Percentiles rank a stretch among this genome's conserved stretches.
phyloP scores from a whole-genome alignment of 2,888 invertebrate species.

The Drosophila pseudotalamancana region DNA sequence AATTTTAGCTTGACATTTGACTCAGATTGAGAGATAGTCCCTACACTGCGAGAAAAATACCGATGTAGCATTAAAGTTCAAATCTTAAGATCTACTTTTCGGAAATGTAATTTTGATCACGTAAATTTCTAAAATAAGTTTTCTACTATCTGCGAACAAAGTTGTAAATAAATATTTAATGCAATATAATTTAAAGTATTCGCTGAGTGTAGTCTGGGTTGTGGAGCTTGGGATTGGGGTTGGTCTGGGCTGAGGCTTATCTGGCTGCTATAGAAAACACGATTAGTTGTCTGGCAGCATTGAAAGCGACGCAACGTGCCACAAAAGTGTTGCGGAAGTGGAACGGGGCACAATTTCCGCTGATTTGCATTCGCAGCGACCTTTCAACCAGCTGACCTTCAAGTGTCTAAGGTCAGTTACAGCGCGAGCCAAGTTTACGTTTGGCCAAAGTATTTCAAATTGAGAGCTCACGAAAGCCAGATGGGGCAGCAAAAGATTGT shows the following conservation, averaged over 20 bases:
- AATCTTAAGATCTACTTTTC: too few species aligned
- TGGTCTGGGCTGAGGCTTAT: slow-evolving; percentile 26
- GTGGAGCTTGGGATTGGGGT: not conserved
- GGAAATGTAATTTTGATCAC: not conserved
- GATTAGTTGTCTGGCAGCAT: slow-evolving; percentile 63
- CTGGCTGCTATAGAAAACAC: slow-evolving; percentile 29
- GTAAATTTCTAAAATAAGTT: not conserved
- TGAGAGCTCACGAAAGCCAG: slow-evolving; percentile 18
- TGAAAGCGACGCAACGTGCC: slow-evolving; percentile 29
- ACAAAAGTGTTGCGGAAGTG: slow-evolving; percentile 43
- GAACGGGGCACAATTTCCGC: slow-evolving; percentile 34
- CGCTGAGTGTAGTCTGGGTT: not conserved
- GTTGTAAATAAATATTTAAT: too few species aligned
- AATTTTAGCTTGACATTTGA: slow-evolving; percentile 68
- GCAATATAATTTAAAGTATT: not conserved
- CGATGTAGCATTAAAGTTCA: too few species aligned
- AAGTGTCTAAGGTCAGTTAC: slow-evolving; percentile 19
- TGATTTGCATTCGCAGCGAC: slow-evolving; percentile 34
- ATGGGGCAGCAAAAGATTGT: slow-evolving; percentile 39
- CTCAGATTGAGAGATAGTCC: slow-evolving; percentile 40
- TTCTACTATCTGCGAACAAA: too few species aligned
- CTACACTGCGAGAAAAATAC: slow-evolving; percentile 1
- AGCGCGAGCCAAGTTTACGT: slow-evolving; percentile 10
- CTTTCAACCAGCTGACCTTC: slow-evolving; percentile 26
- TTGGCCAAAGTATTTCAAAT: slow-evolving; percentile 31